Evolutionary conservation across 2,888 invertebrate genomes (phyloP).

Genomic region (Ligdia adustata): DNA sequence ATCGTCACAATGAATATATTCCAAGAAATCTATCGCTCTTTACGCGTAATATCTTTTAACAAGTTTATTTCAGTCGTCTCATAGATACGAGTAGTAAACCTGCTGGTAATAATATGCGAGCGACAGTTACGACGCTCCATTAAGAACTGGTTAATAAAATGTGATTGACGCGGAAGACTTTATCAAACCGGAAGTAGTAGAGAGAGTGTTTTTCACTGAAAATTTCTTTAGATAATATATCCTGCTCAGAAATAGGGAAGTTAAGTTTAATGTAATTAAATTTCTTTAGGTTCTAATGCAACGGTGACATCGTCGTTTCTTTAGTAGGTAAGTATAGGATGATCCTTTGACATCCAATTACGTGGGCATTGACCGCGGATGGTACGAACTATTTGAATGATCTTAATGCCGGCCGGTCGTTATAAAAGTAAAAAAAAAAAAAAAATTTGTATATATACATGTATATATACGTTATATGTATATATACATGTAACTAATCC

Average conservation of each 20-base stretch:
- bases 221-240: neutral
- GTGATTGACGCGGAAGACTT: slow-evolving; percentile 1
- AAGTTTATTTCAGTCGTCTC: slow-evolving; percentile 1
- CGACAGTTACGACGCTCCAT: neutral
- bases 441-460: too few species aligned
- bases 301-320: too few species aligned
- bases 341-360: too few species aligned
- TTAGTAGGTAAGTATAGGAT: too few species aligned
- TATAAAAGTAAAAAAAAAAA: too few species aligned
- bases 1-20: slow-evolving; percentile 3
- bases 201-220: neutral
- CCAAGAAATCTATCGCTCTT: slow-evolving; percentile 4
- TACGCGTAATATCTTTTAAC: slow-evolving; percentile 1
- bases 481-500: too few species aligned
- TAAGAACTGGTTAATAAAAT: slow-evolving; percentile 7
- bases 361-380: too few species aligned
- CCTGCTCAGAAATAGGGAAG: neutral
- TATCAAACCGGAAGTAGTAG: neutral
- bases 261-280: neutral
- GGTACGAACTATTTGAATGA: too few species aligned
- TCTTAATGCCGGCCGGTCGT: too few species aligned
- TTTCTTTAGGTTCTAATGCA: too few species aligned
- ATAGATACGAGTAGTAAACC: neutral
- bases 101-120: slow-evolving; percentile 3
- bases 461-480: too few species aligned